Percentiles rank a stretch among this genome's conserved stretches.
Conservation (phyloP, 2,797 vertebrate species). For the Lacerta agilis region DNA sequence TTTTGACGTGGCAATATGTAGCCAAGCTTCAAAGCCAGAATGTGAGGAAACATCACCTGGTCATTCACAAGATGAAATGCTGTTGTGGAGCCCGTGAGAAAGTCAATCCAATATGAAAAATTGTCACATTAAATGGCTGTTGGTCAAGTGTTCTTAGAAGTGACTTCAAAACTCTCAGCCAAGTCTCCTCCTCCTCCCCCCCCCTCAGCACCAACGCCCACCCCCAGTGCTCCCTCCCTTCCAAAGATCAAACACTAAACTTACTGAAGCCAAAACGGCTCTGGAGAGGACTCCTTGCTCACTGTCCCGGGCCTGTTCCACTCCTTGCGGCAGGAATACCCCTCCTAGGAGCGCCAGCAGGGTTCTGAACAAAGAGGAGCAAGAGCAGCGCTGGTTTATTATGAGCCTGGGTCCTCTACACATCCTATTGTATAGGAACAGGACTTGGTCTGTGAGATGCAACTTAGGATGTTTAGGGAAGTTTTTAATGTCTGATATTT, state of each 20-base stretch:
- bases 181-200: neutral
- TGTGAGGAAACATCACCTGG: neutral
- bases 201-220: neutral
- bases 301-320: neutral
- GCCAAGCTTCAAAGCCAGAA: neutral
- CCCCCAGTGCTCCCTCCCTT: neutral
- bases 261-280: slow-evolving; percentile 69
- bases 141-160: neutral
- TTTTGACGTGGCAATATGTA: neutral
- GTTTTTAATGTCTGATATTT: no score
- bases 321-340: slow-evolving; percentile 72
- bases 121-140: neutral
- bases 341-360: slow-evolving; percentile 72
- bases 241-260: slow-evolving; percentile 13
- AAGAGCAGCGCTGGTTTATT: neutral
- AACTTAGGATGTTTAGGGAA: neutral
- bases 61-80: neutral
- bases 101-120: neutral
- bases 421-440: neutral
- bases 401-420: neutral
- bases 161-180: neutral
- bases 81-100: neutral
- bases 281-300: slow-evolving; percentile 8
- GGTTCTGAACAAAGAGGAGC: slow-evolving; percentile 47
- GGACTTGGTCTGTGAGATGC: neutral